phyloP scores from a whole-genome alignment of 2,888 invertebrate species.

The Drepanosiphum platanoidis region DNA sequence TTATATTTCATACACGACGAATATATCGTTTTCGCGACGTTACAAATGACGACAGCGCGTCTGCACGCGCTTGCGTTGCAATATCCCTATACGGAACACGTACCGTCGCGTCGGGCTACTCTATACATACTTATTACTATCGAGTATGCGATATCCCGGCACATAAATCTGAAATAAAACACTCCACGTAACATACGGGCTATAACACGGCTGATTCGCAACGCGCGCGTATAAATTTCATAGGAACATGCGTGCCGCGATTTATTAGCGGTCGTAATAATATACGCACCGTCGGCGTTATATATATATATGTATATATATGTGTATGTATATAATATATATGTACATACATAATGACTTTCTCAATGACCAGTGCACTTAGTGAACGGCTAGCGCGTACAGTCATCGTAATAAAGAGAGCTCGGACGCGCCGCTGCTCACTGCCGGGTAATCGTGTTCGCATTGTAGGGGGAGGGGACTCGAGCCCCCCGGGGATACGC shows the following conservation, averaged over 20 bases:
- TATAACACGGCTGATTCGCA: not conserved
- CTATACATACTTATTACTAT: slow-evolving; percentile 6
- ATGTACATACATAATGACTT: not conserved
- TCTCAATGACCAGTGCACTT: not conserved
- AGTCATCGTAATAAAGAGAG: too few relatives aligned
- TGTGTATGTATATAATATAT: too few relatives aligned
- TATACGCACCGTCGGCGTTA: not conserved
- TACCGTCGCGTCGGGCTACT: not conserved
- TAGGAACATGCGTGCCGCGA: not conserved
- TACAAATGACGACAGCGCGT: not conserved
- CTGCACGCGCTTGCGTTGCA: not conserved
- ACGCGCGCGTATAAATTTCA: not conserved
- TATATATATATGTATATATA: too few relatives aligned
- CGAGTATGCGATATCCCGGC: slow-evolving; percentile 28
- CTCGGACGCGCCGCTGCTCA: too few relatives aligned
- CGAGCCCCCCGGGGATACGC: too few relatives aligned
- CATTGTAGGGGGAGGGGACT: too few relatives aligned
- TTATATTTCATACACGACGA: not conserved
- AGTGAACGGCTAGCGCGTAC: too few relatives aligned
- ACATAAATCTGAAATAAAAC: slow-evolving; percentile 57
- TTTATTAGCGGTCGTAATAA: not conserved
- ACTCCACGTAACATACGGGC: not conserved
- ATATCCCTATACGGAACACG: not conserved
- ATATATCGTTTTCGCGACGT: not conserved
- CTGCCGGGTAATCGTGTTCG: too few relatives aligned